phyloP scores from a whole-genome alignment of 2,797 vertebrate genomes.

The Cygnus olor region DNA sequence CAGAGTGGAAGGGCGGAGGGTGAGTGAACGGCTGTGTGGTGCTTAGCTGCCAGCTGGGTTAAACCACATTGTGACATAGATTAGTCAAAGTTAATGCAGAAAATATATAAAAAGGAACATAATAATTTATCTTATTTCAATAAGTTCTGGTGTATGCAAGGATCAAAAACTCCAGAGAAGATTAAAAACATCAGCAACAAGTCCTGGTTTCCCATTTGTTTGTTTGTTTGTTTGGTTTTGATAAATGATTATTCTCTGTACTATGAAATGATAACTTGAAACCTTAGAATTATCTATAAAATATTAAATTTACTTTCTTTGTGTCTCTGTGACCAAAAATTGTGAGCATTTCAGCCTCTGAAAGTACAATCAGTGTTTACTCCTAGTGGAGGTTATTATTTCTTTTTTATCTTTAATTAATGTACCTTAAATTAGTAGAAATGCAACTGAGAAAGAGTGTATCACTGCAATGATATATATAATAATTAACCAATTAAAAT shows the following conservation, averaged over 20 bases:
- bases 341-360: not conserved
- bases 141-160: rapidly evolving
- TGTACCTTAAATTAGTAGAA: conserved; percentile 9
- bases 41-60: too few relatives aligned
- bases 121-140: not conserved
- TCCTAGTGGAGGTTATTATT: not conserved
- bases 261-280: not conserved
- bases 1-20: too few relatives aligned
- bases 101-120: not conserved
- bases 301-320: not conserved
- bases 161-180: not conserved
- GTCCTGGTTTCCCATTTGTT: too few relatives aligned
- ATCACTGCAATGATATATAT: not conserved
- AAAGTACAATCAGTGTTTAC: not conserved
- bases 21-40: too few relatives aligned
- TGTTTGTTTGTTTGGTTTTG: not conserved
- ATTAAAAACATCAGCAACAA: not conserved
- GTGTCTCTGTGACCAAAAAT: not conserved
- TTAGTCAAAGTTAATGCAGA: not conserved
- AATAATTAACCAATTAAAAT: not conserved
- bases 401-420: conserved; percentile 28
- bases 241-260: not conserved
- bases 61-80: not conserved
- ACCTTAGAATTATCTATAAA: not conserved
- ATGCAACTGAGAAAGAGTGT: not conserved